Evolutionary conservation across 2,113 vertebrate genomes (phyloP).

Genomic region (Archocentrus centrarchus): DNA sequence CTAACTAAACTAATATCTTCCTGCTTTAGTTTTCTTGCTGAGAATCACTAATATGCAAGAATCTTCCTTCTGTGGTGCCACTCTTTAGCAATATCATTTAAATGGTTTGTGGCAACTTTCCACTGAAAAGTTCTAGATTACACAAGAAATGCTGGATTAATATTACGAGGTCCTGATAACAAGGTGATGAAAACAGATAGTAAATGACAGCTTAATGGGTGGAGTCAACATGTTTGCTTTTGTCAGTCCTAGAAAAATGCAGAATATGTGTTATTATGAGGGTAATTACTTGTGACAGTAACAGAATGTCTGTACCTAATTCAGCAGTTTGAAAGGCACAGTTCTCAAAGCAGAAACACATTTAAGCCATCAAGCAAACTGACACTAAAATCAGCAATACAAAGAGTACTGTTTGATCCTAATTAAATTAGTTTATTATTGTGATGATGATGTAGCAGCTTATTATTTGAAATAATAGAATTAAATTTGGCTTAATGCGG

Average conservation of each 20-base stretch:
- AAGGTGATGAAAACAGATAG: not conserved
- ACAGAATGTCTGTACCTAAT: not conserved
- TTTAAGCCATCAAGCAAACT: too few species aligned
- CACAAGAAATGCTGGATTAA: not conserved
- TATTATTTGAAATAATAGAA: too few species aligned
- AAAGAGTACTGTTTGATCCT: too few species aligned
- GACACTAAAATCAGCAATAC: too few species aligned
- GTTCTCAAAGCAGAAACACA: too few species aligned
- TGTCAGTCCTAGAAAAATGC: not conserved
- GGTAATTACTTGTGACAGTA: not conserved
- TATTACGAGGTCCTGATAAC: not conserved
- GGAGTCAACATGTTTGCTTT: not conserved
- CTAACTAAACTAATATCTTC: not conserved
- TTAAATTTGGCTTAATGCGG: too few species aligned
- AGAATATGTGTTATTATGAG: not conserved
- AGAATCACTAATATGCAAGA: not conserved
- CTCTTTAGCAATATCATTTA: slow-evolving; percentile 29
- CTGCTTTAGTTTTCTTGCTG: not conserved
- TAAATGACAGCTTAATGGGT: not conserved
- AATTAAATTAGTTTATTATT: too few species aligned
- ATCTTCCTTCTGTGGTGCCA: not conserved
- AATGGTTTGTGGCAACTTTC: slow-evolving; percentile 10
- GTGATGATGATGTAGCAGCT: too few species aligned
- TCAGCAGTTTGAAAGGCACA: too few species aligned
- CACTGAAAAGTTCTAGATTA: not conserved